Percentiles rank a stretch among this genome's conserved stretches.
These are phyloP conservation scores for Gavia stellata DNA, from an alignment of 2,113 vertebrate genomes.

Conservation along the genomic window DNA sequence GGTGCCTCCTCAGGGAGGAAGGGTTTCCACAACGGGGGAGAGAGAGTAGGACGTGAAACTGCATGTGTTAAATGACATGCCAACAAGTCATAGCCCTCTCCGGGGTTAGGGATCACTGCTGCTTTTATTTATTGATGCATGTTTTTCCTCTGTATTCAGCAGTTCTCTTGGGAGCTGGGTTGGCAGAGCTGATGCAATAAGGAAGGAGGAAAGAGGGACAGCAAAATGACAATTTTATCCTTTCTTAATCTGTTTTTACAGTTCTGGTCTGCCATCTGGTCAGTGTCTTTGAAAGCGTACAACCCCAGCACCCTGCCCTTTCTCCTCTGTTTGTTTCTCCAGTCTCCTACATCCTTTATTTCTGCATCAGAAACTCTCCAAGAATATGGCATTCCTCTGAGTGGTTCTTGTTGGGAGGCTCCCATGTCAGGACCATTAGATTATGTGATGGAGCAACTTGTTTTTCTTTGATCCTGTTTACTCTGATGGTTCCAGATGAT, in stretches of 20 bases:
- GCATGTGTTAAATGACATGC: neutral
- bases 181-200: neutral
- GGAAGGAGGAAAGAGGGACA: neutral
- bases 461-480: neutral
- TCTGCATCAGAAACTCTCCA: neutral
- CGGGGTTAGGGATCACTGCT: neutral
- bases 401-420: neutral
- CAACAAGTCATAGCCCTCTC: neutral
- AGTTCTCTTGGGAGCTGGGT: neutral
- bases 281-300: neutral
- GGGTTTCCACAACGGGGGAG: neutral
- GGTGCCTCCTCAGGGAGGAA: neutral
- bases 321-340: neutral
- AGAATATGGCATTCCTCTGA: neutral
- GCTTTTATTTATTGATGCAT: neutral
- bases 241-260: conserved; percentile 23
- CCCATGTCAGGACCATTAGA: neutral
- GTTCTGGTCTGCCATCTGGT: conserved; percentile 37
- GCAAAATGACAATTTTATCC: conserved; percentile 46
- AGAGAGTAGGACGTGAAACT: neutral
- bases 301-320: neutral
- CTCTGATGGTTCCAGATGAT: neutral
- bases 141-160: neutral
- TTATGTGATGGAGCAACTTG: neutral
- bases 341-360: neutral